Conservation (phyloP, 2,797 vertebrate genomes). For the Parotocinclus haroldoi region DNA sequence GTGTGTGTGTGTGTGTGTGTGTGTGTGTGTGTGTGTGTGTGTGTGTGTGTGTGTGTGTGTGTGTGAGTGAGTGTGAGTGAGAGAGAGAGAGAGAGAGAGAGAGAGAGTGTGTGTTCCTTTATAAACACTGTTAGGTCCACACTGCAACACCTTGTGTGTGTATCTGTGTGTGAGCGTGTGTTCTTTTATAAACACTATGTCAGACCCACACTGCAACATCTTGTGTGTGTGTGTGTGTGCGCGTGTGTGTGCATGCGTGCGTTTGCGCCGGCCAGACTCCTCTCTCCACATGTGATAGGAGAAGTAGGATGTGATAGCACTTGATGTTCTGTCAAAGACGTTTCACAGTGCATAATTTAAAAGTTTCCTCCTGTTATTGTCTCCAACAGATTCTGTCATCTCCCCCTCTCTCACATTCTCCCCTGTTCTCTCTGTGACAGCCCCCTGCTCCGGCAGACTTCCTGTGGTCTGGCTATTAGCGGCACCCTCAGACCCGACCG, state of each 20-base stretch:
- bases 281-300: slow-evolving; percentile 40
- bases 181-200: slow-evolving; percentile 17
- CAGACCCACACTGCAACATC: slow-evolving; percentile 18
- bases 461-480: slow-evolving; percentile 55
- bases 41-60: too few species aligned
- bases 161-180: too few species aligned
- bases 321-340: slow-evolving; percentile 53
- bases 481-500: slow-evolving; percentile 39
- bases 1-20: too few species aligned
- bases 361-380: slow-evolving; percentile 54
- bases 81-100: too few species aligned
- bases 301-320: slow-evolving; percentile 47
- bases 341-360: slow-evolving; percentile 55
- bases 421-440: slow-evolving; percentile 40
- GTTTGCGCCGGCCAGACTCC: slow-evolving; percentile 35
- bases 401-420: slow-evolving; percentile 15
- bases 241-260: slow-evolving; percentile 46
- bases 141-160: slow-evolving; percentile 18
- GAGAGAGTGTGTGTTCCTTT: too few species aligned
- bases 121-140: slow-evolving; percentile 17
- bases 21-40: too few species aligned
- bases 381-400: slow-evolving; percentile 45
- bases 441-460: slow-evolving; percentile 40
- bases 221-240: slow-evolving; percentile 47
- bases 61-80: too few species aligned